These are phyloP conservation scores for Catocala fraxini DNA, from an alignment of 2,888 invertebrate species.

Conservation along the genomic window DNA sequence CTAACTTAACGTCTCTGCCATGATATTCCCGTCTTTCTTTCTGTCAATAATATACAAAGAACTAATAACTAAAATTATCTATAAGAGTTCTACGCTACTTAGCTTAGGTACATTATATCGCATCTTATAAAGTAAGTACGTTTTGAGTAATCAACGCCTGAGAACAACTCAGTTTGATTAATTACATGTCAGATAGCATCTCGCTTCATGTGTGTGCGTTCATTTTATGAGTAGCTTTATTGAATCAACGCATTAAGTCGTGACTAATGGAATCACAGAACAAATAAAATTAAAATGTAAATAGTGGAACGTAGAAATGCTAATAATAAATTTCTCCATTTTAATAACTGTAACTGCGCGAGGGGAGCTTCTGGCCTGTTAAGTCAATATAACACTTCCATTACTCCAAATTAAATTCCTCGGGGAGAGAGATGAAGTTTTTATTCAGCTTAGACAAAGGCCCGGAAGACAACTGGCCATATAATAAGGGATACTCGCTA, in stretches of 20 bases:
- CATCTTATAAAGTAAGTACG: not conserved
- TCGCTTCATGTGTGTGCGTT: constrained; percentile 51
- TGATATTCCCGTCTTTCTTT: too few relatives aligned
- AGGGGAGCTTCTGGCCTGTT: constrained; percentile 87
- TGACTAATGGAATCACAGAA: constrained; percentile 86
- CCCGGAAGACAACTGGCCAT: constrained; percentile 71
- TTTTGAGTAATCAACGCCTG: constrained; percentile 9
- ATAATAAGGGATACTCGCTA: constrained; percentile 55
- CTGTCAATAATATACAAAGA: too few relatives aligned
- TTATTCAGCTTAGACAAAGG: constrained; percentile 81
- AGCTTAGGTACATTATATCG: too few relatives aligned
- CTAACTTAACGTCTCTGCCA: too few relatives aligned
- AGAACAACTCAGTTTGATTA: constrained; percentile 58
- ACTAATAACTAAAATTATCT: too few relatives aligned
- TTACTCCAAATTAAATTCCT: constrained; percentile 88
- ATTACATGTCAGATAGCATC: constrained; percentile 57
- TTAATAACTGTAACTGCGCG: constrained; percentile 85
- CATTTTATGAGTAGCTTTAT: constrained; percentile 66
- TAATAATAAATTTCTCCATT: constrained; percentile 88
- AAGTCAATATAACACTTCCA: constrained; percentile 88
- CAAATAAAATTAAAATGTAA: constrained; percentile 88
- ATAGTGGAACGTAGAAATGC: constrained; percentile 84
- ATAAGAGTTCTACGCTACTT: too few relatives aligned
- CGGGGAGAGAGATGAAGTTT: constrained; percentile 86
- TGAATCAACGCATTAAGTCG: constrained; percentile 79